A percentile compares a stretch with the other conserved stretches of the same genome.
Conservation (phyloP, 2,797 vertebrate genomes). For the Prionace glauca region DNA sequence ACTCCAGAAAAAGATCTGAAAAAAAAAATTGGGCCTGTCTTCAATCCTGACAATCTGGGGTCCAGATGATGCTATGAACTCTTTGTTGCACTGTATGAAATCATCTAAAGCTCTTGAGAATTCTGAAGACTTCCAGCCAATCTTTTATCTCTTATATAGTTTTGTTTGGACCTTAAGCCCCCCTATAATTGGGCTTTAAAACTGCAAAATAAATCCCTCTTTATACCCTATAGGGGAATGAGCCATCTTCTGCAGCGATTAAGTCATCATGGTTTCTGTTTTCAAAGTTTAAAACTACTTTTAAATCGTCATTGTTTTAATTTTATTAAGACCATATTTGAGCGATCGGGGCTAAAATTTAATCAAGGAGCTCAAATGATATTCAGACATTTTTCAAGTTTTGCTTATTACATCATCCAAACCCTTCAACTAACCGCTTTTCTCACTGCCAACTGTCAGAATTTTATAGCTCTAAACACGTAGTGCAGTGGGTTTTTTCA, state of each 20-base stretch:
- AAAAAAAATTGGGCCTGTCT: background rate
- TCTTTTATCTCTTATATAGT: background rate
- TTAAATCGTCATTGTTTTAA: background rate
- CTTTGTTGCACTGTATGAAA: background rate
- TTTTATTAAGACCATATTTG: slow-evolving; percentile 7
- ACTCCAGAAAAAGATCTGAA: background rate
- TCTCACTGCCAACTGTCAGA: background rate
- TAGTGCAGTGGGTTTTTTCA: background rate
- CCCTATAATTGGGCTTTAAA: background rate
- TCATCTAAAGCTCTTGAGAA: background rate
- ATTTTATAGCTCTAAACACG: background rate
- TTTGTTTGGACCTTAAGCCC: background rate
- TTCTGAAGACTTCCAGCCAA: background rate
- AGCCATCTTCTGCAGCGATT: background rate
- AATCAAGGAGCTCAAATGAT: background rate
- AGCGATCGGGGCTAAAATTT: background rate
- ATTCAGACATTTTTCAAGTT: slow-evolving; percentile 4
- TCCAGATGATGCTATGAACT: background rate
- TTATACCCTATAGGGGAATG: background rate
- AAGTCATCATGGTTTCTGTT: background rate
- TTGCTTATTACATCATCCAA: slow-evolving; percentile 4
- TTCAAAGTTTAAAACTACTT: slow-evolving; percentile 1
- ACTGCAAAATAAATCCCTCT: slow-evolving; percentile 1
- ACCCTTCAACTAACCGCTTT: background rate
- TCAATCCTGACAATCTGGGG: background rate